Base-by-base conservation (phyloP, 2,797 vertebrate species). In the Spinibarbus caldwelli region DNA sequence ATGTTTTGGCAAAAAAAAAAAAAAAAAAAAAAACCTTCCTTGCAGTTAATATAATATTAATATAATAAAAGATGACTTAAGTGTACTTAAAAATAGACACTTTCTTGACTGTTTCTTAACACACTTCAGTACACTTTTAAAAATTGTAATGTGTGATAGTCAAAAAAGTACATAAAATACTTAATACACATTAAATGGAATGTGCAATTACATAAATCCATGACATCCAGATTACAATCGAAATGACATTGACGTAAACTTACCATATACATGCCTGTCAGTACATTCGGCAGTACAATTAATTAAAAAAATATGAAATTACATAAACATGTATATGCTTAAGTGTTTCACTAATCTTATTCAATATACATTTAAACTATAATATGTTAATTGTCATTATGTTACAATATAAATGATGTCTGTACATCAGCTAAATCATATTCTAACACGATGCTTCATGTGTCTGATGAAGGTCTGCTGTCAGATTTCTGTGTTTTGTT, bases 401-500 rank as follows among this genome's bases (percentile, higher is more conserved):
- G 57, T 64, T 45, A 12, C n/a, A 31, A 26, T 11, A 34, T 73
- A 49, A 49, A 12, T 10, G 2, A 12, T 10, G 2, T 19, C 14
- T 72, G 70, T 47, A 19, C 15, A 62, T 29, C 59, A 6, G 11
- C 26, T 62, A 29, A 15, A 64, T 29, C 14, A 31, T 8, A 31
- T 31, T 31, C 14, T 31, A 29, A 1, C 26, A 31, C 6, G 29
- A 31, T 1, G 29, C 29, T 15, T 12, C 26, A 10, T 47, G 41
- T 9, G 12, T 2, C 68, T 9, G 54, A 62, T 49, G 45, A 80
- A 62, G 4, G 15, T 67, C 31, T 36, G 5, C 34, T 34, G 21
- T 52, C 52, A 26, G 8, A 59, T 34, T 36, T 12, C 41, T 17
- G 36, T 34, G 77, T 62, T 52, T 84, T 85, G 52, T 87, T 52